Percentiles rank a stretch among this genome's conserved stretches.
phyloP scores from a whole-genome alignment of 2,797 vertebrate genomes.

The Platalea minor region DNA sequence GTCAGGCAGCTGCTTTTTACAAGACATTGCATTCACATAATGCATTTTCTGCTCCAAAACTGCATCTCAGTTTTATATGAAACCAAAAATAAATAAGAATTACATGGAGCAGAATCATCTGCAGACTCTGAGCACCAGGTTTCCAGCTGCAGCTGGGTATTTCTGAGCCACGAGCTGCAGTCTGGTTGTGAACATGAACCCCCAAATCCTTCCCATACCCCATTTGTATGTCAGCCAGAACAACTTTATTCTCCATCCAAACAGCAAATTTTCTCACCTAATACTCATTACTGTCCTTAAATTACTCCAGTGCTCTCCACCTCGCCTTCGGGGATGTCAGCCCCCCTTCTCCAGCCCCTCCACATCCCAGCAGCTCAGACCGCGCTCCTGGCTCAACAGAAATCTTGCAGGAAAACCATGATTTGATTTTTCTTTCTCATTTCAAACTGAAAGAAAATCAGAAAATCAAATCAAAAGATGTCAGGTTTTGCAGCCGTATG shows the following conservation, averaged over 20 bases:
- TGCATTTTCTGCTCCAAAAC: not conserved
- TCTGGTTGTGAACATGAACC: not conserved
- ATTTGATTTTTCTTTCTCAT: not conserved
- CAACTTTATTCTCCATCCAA: not conserved
- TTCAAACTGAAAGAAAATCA: not conserved
- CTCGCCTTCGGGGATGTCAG: not conserved
- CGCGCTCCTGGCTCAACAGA: not conserved
- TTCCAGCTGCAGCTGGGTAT: not conserved
- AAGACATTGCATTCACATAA: not conserved
- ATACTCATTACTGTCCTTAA: not conserved
- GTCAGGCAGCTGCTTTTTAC: not conserved
- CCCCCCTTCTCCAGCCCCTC: not conserved
- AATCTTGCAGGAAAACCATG: not conserved
- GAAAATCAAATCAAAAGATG: not conserved
- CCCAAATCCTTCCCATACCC: not conserved
- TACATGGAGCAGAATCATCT: not conserved
- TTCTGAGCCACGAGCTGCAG: not conserved
- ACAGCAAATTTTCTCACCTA: not conserved
- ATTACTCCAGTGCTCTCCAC: not conserved
- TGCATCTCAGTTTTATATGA: not conserved
- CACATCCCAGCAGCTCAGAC: not conserved
- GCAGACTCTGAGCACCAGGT: not conserved
- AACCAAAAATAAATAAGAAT: not conserved
- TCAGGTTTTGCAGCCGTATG: not conserved
- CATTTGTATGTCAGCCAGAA: not conserved